Conservation (phyloP, 2,113 vertebrate genomes). For the Embiotoca jacksoni region DNA sequence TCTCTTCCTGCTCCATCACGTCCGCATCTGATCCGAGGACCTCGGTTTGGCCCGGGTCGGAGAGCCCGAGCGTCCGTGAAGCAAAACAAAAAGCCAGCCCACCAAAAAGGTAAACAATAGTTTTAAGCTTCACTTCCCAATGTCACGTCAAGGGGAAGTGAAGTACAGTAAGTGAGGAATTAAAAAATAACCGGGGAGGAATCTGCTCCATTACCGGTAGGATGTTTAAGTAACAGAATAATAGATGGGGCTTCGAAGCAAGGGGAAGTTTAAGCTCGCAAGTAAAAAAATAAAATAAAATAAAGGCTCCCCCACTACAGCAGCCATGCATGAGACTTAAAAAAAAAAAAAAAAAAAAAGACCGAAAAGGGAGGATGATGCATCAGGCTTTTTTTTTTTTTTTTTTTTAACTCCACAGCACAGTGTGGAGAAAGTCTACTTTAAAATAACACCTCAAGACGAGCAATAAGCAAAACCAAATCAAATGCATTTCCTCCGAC, state of each 20-base stretch:
- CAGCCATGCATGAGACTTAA: conserved; percentile 7
- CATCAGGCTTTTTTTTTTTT: background rate
- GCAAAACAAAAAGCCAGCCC: background rate
- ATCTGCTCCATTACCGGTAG: background rate
- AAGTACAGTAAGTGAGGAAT: conserved; percentile 9
- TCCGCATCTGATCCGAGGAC: conserved; percentile 41
- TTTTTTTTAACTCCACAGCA: background rate
- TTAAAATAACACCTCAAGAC: conserved; percentile 11
- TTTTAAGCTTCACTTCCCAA: conserved; percentile 51
- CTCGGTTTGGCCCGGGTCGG: conserved; percentile 26
- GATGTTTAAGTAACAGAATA: background rate
- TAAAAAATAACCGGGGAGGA: background rate
- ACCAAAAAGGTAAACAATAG: conserved; percentile 29
- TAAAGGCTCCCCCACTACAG: too few species aligned
- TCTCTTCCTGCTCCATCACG: conserved; percentile 25
- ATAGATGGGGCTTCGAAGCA: background rate
- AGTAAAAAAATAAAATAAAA: conserved; percentile 5
- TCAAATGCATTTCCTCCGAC: too few species aligned
- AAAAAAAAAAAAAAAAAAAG: background rate
- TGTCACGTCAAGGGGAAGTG: conserved; percentile 73
- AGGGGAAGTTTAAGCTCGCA: conserved; percentile 19
- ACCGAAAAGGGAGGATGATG: background rate
- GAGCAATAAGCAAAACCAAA: too few species aligned
- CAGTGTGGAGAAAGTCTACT: background rate
- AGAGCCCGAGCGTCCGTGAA: conserved; percentile 3